These are phyloP conservation scores for Euphonia xanthogaster DNA, from an alignment of 2,797 vertebrate genomes.

Conservation along the genomic window DNA sequence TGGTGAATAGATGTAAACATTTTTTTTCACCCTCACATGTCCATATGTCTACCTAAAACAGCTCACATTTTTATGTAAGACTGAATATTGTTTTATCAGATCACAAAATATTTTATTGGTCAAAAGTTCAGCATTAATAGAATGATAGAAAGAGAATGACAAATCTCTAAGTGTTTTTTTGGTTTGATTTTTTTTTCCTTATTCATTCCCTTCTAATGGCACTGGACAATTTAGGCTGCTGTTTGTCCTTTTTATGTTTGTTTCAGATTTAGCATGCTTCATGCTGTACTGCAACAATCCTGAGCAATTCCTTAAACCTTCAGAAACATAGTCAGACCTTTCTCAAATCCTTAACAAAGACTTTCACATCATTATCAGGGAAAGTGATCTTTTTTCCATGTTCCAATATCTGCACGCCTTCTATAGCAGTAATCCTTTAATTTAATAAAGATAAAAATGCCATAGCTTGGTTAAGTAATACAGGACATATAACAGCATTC, in stretches of 20 bases:
- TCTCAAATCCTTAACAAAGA: background rate
- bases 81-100: background rate
- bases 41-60: background rate
- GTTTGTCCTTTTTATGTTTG: background rate
- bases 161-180: background rate
- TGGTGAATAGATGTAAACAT: background rate
- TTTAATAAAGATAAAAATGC: conserved; percentile 34
- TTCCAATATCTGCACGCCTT: background rate
- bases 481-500: background rate
- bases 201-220: background rate
- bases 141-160: background rate
- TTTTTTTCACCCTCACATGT: background rate
- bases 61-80: background rate
- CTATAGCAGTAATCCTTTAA: conserved; percentile 6
- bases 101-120: background rate
- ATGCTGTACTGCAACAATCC: background rate
- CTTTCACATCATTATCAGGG: background rate
- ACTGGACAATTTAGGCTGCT: background rate
- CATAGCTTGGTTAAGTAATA: conserved; percentile 13
- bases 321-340: background rate
- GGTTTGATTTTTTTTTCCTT: background rate
- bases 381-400: background rate
- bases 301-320: background rate
- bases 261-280: background rate
- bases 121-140: background rate